Evolutionary conservation across 2,888 invertebrate genomes (phyloP).

Genomic region (Ectemnius continuus): DNA sequence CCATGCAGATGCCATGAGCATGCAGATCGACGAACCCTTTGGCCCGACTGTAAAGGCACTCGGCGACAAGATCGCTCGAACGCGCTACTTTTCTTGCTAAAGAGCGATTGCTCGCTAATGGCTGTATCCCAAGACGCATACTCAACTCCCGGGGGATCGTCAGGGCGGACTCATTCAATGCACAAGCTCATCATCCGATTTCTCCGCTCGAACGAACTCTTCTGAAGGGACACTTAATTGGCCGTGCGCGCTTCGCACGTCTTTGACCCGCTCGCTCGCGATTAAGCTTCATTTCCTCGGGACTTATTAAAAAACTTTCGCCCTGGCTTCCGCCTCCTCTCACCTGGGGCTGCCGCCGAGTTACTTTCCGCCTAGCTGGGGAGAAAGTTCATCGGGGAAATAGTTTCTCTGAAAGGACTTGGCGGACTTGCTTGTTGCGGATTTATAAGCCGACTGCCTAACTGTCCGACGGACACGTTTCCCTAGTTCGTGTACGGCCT

Average conservation of each 20-base stretch:
- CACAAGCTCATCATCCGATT: conserved; percentile 2
- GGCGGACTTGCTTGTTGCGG: too few relatives aligned
- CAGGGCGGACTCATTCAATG: background rate
- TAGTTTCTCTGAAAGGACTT: background rate
- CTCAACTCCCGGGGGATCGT: too few relatives aligned
- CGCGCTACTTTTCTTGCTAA: too few relatives aligned
- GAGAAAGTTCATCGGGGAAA: conserved; percentile 11
- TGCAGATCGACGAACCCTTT: too few relatives aligned
- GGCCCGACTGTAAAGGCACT: too few relatives aligned
- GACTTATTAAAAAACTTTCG: conserved; percentile 50
- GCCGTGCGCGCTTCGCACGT: conserved; percentile 39
- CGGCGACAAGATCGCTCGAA: too few relatives aligned
- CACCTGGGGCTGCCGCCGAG: background rate
- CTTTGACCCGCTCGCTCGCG: background rate
- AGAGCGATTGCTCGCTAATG: too few relatives aligned
- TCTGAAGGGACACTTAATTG: conserved; percentile 40
- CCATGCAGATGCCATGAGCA: too few relatives aligned
- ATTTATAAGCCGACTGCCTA: too few relatives aligned
- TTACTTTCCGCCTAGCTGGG: conserved; percentile 25
- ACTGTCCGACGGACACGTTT: too few relatives aligned
- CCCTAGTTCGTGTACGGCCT: too few relatives aligned
- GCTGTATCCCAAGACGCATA: too few relatives aligned
- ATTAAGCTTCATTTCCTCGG: conserved; percentile 29
- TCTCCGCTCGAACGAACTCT: conserved; percentile 17
- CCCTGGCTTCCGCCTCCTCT: background rate